Evolutionary conservation across 2,888 invertebrate species (phyloP).

Genomic region (Pandemis cinnamomeana): DNA sequence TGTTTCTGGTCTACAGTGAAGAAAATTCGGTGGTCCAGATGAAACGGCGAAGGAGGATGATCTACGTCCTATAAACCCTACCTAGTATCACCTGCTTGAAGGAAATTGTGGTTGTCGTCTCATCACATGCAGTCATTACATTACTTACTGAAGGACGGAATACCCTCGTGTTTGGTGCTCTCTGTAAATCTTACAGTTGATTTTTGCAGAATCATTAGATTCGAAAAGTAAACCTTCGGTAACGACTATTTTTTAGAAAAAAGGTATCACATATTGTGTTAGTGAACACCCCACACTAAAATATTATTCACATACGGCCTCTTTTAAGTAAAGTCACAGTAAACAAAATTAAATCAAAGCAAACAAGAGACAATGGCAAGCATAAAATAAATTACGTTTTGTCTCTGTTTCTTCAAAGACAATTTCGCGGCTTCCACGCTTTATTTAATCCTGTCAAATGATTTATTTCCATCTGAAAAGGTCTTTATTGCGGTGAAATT

Average conservation of each 20-base stretch:
- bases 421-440: slow-evolving; percentile 39
- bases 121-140: too few species aligned
- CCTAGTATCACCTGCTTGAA: too few species aligned
- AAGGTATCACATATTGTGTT: not conserved
- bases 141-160: too few species aligned
- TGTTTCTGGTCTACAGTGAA: not conserved
- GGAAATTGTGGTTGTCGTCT: too few species aligned
- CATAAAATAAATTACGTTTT: slow-evolving; percentile 38
- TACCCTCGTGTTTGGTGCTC: too few species aligned
- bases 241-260: too few species aligned
- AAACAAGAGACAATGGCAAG: slow-evolving; percentile 35
- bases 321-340: slow-evolving; percentile 9
- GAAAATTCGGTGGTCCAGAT: not conserved
- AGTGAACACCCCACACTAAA: not conserved
- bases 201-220: too few species aligned
- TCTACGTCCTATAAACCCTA: not conserved
- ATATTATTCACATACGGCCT: not conserved
- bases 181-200: too few species aligned
- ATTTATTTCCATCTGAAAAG: slow-evolving; percentile 43
- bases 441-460: slow-evolving; percentile 43
- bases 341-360: slow-evolving; percentile 36
- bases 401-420: slow-evolving; percentile 37
- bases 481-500: slow-evolving; percentile 37
- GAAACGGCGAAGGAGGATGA: not conserved
- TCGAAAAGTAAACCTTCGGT: too few species aligned